These are phyloP conservation scores for Martes martes DNA, from an alignment of 2,113 vertebrate genomes.

Conservation along the genomic window DNA sequence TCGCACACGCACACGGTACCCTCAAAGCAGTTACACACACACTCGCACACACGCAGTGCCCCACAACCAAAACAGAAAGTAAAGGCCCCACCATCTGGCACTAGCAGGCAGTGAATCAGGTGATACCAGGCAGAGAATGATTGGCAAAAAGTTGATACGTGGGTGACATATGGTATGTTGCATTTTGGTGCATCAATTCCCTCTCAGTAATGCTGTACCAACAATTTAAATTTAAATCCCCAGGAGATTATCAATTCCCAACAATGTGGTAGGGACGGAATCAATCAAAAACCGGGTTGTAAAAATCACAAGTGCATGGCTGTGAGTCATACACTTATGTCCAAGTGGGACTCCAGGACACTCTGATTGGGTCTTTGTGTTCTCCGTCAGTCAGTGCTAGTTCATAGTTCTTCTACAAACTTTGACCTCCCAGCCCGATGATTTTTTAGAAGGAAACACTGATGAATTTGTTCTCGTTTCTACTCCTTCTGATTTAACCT, in stretches of 20 bases:
- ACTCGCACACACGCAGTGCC: neutral
- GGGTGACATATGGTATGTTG: neutral
- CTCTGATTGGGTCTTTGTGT: neutral
- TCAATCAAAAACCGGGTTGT: neutral
- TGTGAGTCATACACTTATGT: neutral
- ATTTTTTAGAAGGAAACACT: neutral
- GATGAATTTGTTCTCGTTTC: neutral
- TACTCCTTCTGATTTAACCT: neutral
- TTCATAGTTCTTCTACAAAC: neutral
- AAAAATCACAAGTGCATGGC: neutral
- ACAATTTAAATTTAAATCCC: neutral
- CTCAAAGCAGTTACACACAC: neutral
- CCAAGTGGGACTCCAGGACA: neutral
- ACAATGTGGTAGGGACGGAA: neutral
- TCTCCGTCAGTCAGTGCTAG: neutral
- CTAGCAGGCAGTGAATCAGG: neutral
- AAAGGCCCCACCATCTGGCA: neutral
- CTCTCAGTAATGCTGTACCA: neutral
- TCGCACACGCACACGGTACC: neutral
- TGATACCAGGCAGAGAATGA: neutral
- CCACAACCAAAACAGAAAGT: neutral
- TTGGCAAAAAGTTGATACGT: neutral
- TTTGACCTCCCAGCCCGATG: neutral
- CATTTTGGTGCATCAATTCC: neutral
- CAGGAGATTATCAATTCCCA: neutral